Evolutionary conservation across 1,140 invertebrate genomes (phyloP).

Genomic region (Polyergus mexicanus): DNA sequence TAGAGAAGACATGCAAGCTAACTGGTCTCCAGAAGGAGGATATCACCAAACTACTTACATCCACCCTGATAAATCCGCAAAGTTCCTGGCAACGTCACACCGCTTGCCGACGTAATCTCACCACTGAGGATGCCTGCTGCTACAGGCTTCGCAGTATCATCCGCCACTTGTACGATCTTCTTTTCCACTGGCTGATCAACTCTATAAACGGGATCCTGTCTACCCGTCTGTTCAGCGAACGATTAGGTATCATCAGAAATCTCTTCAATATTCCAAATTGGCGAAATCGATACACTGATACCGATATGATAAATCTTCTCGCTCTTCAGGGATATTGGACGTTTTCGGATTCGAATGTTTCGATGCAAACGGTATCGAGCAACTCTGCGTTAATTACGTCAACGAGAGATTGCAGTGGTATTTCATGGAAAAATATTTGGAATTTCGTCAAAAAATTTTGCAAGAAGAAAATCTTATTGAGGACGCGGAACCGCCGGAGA

Average conservation of each 20-base stretch:
- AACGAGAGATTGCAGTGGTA: conserved; percentile 90
- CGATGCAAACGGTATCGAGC: conserved; percentile 90
- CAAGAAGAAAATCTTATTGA: conserved; percentile 87
- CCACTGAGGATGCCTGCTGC: conserved; percentile 73
- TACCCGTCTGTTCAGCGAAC: conserved; percentile 64
- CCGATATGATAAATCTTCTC: not conserved
- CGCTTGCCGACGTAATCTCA: conserved; percentile 69
- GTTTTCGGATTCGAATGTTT: conserved; percentile 92
- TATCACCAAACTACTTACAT: conserved; percentile 49
- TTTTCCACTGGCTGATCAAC: conserved; percentile 77
- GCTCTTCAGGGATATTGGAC: conserved; percentile 86
- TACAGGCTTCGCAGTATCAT: conserved; percentile 78
- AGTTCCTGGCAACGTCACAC: conserved; percentile 29
- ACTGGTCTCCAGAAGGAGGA: conserved; percentile 29
- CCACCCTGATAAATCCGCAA: conserved; percentile 58
- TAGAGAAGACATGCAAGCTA: conserved; percentile 48
- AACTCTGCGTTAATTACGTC: conserved; percentile 92
- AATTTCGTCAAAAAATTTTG: conserved; percentile 88
- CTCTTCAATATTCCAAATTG: not conserved
- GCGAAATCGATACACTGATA: not conserved
- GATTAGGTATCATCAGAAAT: conserved; percentile 73
- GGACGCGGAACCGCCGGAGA: conserved; percentile 55
- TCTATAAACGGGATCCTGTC: conserved; percentile 73
- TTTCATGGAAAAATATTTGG: conserved; percentile 90
- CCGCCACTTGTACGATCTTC: conserved; percentile 77